Evolutionary conservation across 2,797 vertebrate species (phyloP), one percentile per base, ranked within the genome.

Genomic region (Liparis tanakae): DNA sequence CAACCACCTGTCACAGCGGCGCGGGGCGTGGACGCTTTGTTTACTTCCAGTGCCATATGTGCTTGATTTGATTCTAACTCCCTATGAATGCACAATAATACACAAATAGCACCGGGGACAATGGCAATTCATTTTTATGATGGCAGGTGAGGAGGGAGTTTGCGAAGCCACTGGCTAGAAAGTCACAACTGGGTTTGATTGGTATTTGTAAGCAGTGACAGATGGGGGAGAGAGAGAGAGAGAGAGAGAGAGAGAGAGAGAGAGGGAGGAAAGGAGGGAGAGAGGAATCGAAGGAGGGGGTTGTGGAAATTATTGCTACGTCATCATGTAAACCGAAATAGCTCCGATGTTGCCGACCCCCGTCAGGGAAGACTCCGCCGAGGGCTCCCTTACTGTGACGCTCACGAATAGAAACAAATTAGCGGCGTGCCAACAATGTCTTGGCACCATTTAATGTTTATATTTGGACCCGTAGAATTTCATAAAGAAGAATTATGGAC

Each of bases 171-270:
- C 87, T 90, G 89, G 88, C 59, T 55, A 30, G 44, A 15, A 60
- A 54, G 77, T 67, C 36, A 46, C 72, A 66, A 74, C 68, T 55
- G 76, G 72, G 80, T 76, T 81, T 84, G 84, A 92, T 84, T 83
- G 88, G 92, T 90, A 89, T 91, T 81, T 82, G 78, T 80, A 48
- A 76, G 79, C 78, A 85, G 86, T 91, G 93, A 94, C 94, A 94
- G 93, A 79, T 54, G 72, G 69, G 72, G 53, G 68, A 67, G 81
- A 77, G 72, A 60, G 79, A 55, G 78, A 75, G 79, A 73, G 83
- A 82, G 81, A 85, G 86, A 89, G 81, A 81, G 63, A 7, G 53
- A 57, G 54, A 80, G 58, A 30, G 73, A 58, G 60, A 43, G 59
- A 57, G 60, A n/a, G 5, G 70, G 60, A 5, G 51, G 41, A 77